Evolutionary conservation across 2,113 vertebrate species (phyloP).

Genomic region (Montifringilla adamsi): DNA sequence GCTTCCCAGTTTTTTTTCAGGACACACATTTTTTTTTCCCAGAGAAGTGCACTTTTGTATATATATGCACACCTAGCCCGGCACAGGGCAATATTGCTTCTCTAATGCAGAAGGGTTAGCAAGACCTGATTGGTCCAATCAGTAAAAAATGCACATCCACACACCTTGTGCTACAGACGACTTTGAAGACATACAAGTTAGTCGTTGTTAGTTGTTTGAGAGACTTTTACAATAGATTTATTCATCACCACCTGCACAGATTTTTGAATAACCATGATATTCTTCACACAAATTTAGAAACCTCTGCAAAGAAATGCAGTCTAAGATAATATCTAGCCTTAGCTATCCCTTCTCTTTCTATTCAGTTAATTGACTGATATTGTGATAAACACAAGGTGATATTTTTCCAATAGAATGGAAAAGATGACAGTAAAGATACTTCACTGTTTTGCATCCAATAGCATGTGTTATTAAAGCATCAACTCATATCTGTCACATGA

Average conservation of each 20-base stretch:
- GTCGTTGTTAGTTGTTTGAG: not conserved
- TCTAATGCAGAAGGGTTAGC: not conserved
- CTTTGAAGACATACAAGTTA: not conserved
- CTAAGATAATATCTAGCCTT: not conserved
- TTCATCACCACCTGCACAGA: not conserved
- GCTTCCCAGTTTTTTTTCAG: not conserved
- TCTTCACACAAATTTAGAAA: not conserved
- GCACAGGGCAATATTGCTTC: not conserved
- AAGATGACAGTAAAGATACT: not conserved
- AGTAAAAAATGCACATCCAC: not conserved
- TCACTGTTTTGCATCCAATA: not conserved
- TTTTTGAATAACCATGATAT: not conserved
- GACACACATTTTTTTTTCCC: not conserved
- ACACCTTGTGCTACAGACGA: not conserved
- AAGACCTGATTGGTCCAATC: not conserved
- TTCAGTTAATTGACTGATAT: not conserved
- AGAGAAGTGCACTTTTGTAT: not conserved
- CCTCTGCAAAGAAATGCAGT: not conserved
- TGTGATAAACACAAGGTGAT: not conserved
- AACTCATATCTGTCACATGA: not conserved
- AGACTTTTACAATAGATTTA: not conserved
- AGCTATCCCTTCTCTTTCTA: not conserved
- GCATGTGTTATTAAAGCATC: constrained; percentile 6
- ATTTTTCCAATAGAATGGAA: not conserved
- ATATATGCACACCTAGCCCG: not conserved